Conservation (phyloP, 2,113 vertebrate species). For the Protobothrops flavoviridis region DNA sequence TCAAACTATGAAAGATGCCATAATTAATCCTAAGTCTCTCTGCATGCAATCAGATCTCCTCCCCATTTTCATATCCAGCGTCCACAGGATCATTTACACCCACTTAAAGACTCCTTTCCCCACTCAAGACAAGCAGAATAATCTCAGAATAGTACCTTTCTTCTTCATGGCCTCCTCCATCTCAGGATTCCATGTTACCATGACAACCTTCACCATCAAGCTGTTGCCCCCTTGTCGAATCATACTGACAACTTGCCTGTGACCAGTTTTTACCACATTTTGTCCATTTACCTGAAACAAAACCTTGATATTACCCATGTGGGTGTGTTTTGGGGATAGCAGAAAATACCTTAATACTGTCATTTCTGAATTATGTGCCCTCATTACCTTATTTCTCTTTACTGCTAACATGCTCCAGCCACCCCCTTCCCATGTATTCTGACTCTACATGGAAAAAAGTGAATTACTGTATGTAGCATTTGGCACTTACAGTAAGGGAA, state of each 20-base stretch:
- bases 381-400: neutral
- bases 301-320: neutral
- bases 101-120: neutral
- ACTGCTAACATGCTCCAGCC: neutral
- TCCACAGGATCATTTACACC: too few species aligned
- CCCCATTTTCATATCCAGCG: too few species aligned
- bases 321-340: too few species aligned
- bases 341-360: too few species aligned
- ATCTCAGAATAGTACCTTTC: conserved; percentile 76
- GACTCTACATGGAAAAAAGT: too few species aligned
- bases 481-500: too few species aligned
- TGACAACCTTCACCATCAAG: conserved; percentile 93
- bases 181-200: conserved; percentile 91
- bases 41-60: too few species aligned
- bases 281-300: conserved; percentile 84
- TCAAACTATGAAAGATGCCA: too few species aligned
- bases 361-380: neutral
- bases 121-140: neutral
- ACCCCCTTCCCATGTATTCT: too few species aligned
- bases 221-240: conserved; percentile 92
- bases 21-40: too few species aligned
- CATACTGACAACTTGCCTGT: conserved; percentile 94
- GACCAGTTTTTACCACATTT: conserved; percentile 92
- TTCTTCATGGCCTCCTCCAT: conserved; percentile 88
- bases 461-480: too few species aligned